Conservation (phyloP, 2,113 vertebrate species). For the Notiomystis cincta region DNA sequence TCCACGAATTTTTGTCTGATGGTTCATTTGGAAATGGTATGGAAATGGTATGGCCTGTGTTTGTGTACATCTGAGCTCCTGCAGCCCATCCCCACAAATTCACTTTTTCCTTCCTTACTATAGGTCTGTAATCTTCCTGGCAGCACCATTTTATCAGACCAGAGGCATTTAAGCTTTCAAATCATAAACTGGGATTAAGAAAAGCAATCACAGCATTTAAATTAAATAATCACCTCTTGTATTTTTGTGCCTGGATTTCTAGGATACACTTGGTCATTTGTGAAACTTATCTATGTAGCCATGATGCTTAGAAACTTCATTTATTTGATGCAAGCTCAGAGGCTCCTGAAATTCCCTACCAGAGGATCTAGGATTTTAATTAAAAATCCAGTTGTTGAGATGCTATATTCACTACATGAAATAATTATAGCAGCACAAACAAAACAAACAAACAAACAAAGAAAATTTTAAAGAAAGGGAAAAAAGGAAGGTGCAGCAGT, state of each 20-base stretch:
- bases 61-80: background rate
- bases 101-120: background rate
- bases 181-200: background rate
- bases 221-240: background rate
- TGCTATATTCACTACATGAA: background rate
- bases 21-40: background rate
- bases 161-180: background rate
- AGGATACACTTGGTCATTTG: background rate
- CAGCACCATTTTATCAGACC: background rate
- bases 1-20: background rate
- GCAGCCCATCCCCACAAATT: background rate
- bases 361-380: background rate
- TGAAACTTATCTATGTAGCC: background rate
- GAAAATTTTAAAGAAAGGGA: background rate
- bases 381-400: background rate
- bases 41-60: background rate
- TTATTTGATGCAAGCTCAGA: background rate
- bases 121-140: background rate
- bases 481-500: background rate
- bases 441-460: background rate
- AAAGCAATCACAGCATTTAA: background rate
- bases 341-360: background rate
- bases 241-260: background rate
- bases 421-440: background rate
- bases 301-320: background rate